phyloP scores from a whole-genome alignment of 2,113 vertebrate genomes.

The Ariopsis seemanni region DNA sequence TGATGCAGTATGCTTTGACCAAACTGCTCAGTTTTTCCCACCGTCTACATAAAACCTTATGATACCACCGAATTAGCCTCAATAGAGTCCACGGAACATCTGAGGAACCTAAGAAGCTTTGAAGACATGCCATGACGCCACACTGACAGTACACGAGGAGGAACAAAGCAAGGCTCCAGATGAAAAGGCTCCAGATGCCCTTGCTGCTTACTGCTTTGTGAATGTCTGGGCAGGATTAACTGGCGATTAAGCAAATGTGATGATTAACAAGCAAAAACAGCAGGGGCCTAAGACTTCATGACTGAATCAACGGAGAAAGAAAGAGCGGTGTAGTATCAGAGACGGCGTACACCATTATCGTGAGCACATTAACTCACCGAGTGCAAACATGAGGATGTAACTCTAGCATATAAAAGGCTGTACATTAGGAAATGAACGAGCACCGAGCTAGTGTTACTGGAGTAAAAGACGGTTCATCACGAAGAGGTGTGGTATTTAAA shows the following conservation, averaged over 20 bases:
- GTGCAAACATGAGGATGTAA: background rate
- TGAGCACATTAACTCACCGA: background rate
- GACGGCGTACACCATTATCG: background rate
- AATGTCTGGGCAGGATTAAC: slow-evolving; percentile 22
- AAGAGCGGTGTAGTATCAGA: background rate
- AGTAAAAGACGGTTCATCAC: background rate
- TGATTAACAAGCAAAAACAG: slow-evolving; percentile 26
- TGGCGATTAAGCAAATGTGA: background rate
- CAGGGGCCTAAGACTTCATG: background rate
- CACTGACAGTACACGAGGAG: background rate
- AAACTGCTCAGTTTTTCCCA: background rate
- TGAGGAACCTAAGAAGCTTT: background rate
- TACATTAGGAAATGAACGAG: background rate
- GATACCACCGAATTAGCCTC: background rate
- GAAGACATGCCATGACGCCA: background rate
- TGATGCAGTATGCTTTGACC: background rate
- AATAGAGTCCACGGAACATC: background rate
- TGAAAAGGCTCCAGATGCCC: background rate
- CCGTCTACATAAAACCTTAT: background rate
- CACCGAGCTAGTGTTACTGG: background rate
- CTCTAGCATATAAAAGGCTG: background rate
- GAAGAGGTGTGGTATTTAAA: background rate
- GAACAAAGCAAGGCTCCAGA: slow-evolving; percentile 6
- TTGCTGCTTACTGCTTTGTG: slow-evolving; percentile 5
- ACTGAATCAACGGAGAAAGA: background rate